phyloP scores from a whole-genome alignment of 2,888 invertebrate species.

The Trissonchulus latispiculum region DNA sequence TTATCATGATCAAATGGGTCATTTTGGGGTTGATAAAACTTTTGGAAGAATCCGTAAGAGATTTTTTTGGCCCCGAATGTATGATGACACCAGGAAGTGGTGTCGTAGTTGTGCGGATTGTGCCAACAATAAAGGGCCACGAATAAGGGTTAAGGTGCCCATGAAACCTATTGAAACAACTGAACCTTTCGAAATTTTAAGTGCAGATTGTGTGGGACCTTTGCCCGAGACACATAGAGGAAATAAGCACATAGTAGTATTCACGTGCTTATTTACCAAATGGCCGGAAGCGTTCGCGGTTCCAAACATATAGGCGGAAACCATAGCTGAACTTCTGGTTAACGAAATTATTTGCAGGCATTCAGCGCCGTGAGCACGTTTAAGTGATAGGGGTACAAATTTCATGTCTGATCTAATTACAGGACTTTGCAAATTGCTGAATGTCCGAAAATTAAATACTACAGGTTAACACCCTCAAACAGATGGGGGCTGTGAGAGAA shows the following conservation, averaged over 20 bases:
- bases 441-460: background rate
- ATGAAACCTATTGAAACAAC: background rate
- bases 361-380: background rate
- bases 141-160: background rate
- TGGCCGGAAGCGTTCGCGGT: slow-evolving; percentile 1
- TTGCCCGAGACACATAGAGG: background rate
- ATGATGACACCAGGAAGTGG: background rate
- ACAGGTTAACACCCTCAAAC: slow-evolving; percentile 25
- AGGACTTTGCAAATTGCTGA: background rate
- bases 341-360: background rate
- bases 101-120: background rate
- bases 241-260: background rate
- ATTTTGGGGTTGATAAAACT: slow-evolving; percentile 5
- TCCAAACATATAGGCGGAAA: background rate
- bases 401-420: background rate
- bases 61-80: background rate
- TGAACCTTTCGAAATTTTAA: background rate
- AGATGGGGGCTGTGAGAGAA: slow-evolving; percentile 26
- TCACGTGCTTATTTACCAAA: background rate
- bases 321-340: background rate
- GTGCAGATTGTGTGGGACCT: background rate
- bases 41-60: background rate
- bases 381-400: background rate
- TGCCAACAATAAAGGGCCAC: background rate
- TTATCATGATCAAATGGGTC: background rate